Evolutionary conservation across 2,113 vertebrate genomes (phyloP), one percentile per base, ranked within the genome.

Genomic region (Sylvietta virens): DNA sequence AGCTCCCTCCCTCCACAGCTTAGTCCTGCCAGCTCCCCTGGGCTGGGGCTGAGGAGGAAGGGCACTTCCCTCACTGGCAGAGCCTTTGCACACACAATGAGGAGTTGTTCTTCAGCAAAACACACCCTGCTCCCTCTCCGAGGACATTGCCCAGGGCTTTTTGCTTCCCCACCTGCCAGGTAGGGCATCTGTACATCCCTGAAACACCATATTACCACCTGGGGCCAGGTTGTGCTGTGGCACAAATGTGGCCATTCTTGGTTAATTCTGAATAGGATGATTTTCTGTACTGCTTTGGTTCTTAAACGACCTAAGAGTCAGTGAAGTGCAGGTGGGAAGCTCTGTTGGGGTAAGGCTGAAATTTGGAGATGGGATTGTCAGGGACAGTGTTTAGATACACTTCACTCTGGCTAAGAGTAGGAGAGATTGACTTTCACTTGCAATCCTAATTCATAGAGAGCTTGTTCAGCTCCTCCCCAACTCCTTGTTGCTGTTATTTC

Each of bases 151-250:
- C 31, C 20, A 10, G 64, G 37, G 48, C 13, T 50, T n/a, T 67
- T 24, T 15, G 13, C 10, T 72, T 62, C 53, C 67, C 3, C 12
- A 3, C 4, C 19, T 50, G 17, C 21, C 27, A 33, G 26, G n/a
- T 28, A 48, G 37, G 23, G 21, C 21, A 31, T 51, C 40, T 35
- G 30, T 13, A 4, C 15, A 3, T 40, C 30, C 1, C 42, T 56
- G 51, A 22, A 61, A 45, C 2, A 3, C 20, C 45, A 11, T 0
- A 0, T 57, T 53, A 28, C 39, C 8, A 4, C 10, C 16, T 3
- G 17, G 7, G 24, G 31, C 12, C 31, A 31, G 35, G 26, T 11
- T 60, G 37, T 78, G 26, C 20, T 20, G 5, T 11, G 35, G 40
- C 10, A 37, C 16, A 22, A 45, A 37, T 0, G 2, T 23, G 23